A percentile compares a stretch with the other conserved stretches of the same genome.
These are phyloP conservation scores for Rhinichthys osculus DNA, from an alignment of 2,797 vertebrate genomes.

Conservation along the genomic window DNA sequence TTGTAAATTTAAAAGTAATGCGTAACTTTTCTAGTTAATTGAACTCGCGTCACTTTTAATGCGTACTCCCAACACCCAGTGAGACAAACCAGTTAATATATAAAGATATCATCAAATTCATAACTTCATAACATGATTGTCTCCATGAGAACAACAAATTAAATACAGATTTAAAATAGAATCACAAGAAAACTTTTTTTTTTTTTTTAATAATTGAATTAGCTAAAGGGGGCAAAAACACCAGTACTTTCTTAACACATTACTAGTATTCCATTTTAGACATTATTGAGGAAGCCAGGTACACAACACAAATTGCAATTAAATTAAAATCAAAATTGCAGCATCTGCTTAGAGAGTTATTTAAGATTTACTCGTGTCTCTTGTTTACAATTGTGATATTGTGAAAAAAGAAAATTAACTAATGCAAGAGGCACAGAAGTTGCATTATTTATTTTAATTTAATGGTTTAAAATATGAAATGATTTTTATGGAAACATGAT, in stretches of 20 bases:
- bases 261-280: background rate
- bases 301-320: background rate
- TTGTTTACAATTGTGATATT: background rate
- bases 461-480: background rate
- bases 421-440: background rate
- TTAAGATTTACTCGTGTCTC: background rate
- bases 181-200: no score
- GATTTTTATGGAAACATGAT: background rate
- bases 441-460: background rate
- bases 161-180: no score
- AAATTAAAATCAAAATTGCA: background rate
- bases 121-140: no score
- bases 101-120: background rate
- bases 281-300: background rate
- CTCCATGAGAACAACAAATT: no score
- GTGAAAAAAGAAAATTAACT: background rate
- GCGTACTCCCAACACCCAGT: no score
- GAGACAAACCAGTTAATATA: background rate
- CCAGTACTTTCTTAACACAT: background rate
- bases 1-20: no score
- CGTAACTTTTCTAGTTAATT: no score
- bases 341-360: background rate
- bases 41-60: no score
- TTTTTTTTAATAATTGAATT: no score
- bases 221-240: background rate